A percentile compares a stretch with the other conserved stretches of the same genome.
These are phyloP conservation scores for Halichoeres trimaculatus DNA, from an alignment of 2,113 vertebrate genomes.

Conservation along the genomic window DNA sequence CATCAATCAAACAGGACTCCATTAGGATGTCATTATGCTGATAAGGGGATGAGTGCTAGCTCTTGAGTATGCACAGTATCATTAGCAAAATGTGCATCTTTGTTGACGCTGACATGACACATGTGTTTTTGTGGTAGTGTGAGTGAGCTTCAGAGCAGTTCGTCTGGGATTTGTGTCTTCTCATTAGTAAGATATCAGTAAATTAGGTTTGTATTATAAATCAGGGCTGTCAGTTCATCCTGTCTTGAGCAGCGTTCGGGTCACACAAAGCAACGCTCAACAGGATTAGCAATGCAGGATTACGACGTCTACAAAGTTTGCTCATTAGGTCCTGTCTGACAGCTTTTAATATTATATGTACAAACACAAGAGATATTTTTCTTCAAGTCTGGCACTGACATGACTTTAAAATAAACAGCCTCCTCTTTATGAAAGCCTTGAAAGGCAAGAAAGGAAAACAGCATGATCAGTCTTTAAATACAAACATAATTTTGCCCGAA, in stretches of 20 bases:
- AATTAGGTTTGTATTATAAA: slow-evolving; percentile 15
- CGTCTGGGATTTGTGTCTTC: slow-evolving; percentile 20
- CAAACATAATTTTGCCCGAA: too few relatives aligned
- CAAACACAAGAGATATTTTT: not conserved
- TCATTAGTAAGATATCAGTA: slow-evolving; percentile 7
- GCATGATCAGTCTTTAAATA: too few relatives aligned
- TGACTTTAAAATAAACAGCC: not conserved
- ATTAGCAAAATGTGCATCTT: slow-evolving; percentile 38
- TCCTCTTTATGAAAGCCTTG: too few relatives aligned
- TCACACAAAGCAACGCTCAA: slow-evolving; percentile 7
- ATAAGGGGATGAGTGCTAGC: slow-evolving; percentile 41
- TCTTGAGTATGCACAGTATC: slow-evolving; percentile 20
- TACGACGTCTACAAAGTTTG: slow-evolving; percentile 7
- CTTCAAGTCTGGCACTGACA: not conserved
- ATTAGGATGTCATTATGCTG: slow-evolving; percentile 57
- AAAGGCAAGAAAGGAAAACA: not conserved
- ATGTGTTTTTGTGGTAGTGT: not conserved
- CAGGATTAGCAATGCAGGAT: not conserved
- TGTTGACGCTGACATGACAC: slow-evolving; percentile 13
- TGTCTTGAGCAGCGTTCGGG: not conserved
- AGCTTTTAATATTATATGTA: not conserved
- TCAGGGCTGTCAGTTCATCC: slow-evolving; percentile 1
- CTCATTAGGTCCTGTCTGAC: slow-evolving; percentile 3
- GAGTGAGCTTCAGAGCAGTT: slow-evolving; percentile 9
- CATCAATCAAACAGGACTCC: slow-evolving; percentile 56